These are phyloP conservation scores for Halyomorpha halys DNA, from an alignment of 1,140 invertebrate genomes.

Conservation along the genomic window DNA sequence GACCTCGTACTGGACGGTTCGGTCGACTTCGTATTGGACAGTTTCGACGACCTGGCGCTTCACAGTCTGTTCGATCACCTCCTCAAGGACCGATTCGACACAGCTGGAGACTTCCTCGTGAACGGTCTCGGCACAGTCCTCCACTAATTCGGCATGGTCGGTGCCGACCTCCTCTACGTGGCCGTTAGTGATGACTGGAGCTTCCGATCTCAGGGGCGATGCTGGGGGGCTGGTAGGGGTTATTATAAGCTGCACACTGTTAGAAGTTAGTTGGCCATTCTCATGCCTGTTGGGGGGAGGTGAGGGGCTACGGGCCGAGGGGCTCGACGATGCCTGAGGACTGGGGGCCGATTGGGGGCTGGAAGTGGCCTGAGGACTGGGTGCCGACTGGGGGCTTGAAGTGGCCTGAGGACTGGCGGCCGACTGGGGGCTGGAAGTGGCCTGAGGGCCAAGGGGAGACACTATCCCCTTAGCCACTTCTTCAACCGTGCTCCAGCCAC, in stretches of 20 bases:
- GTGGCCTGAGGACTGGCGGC: not conserved
- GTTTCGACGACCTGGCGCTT: not conserved
- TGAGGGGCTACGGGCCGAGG: not conserved
- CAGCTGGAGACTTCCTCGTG: conserved; percentile 3
- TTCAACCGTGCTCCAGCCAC: conserved; percentile 29
- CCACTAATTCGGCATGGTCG: not conserved
- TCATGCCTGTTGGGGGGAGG: not conserved
- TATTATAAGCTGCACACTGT: not conserved
- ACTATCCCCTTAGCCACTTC: conserved; percentile 24
- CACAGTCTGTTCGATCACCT: not conserved
- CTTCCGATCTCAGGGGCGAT: not conserved
- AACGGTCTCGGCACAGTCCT: not conserved
- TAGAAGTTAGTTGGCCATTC: not conserved
- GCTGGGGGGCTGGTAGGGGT: not conserved
- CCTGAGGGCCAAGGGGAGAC: not conserved
- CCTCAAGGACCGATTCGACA: conserved; percentile 1
- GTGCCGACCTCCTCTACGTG: not conserved
- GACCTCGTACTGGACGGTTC: not conserved
- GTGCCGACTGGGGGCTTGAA: not conserved
- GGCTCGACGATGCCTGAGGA: not conserved
- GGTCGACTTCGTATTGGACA: not conserved
- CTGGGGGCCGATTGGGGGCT: not conserved
- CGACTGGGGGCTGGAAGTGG: not conserved
- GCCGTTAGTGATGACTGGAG: not conserved
- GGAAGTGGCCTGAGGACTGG: not conserved